These are phyloP conservation scores for Cephalopholis sonnerati DNA, from an alignment of 2,113 vertebrate genomes.

Conservation along the genomic window DNA sequence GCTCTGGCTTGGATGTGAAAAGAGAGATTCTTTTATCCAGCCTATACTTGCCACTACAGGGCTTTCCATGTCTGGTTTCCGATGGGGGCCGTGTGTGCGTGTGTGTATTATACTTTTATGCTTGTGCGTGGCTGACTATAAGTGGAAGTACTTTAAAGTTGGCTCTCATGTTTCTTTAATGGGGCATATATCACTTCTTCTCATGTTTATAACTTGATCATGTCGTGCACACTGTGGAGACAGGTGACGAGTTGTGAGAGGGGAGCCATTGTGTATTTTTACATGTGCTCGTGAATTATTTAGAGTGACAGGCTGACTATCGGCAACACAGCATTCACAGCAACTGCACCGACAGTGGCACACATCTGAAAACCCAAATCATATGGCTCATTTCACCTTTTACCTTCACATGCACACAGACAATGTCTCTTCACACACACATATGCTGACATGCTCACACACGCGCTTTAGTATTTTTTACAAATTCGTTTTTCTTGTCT, in stretches of 20 bases:
- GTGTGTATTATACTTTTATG: background rate
- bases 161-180: slow-evolving; percentile 14
- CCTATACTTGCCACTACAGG: background rate
- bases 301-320: slow-evolving; percentile 4
- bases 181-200: background rate
- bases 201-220: background rate
- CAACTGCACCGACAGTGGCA: background rate
- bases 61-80: background rate
- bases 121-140: background rate
- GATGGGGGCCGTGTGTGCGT: too few relatives aligned
- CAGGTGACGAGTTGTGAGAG: slow-evolving; percentile 6
- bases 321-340: background rate
- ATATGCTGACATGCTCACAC: background rate
- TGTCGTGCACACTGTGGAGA: background rate
- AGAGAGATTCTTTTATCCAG: background rate
- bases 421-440: background rate
- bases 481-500: background rate
- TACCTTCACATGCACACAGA: slow-evolving; percentile 4
- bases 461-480: background rate
- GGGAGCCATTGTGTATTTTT: background rate
- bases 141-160: slow-evolving; percentile 3
- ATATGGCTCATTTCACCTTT: slow-evolving; percentile 14
- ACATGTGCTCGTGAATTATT: background rate
- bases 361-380: slow-evolving; percentile 10
- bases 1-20: slow-evolving; percentile 17